These are phyloP conservation scores for Mylabris sibirica DNA, from an alignment of 2,888 invertebrate genomes.

Conservation along the genomic window DNA sequence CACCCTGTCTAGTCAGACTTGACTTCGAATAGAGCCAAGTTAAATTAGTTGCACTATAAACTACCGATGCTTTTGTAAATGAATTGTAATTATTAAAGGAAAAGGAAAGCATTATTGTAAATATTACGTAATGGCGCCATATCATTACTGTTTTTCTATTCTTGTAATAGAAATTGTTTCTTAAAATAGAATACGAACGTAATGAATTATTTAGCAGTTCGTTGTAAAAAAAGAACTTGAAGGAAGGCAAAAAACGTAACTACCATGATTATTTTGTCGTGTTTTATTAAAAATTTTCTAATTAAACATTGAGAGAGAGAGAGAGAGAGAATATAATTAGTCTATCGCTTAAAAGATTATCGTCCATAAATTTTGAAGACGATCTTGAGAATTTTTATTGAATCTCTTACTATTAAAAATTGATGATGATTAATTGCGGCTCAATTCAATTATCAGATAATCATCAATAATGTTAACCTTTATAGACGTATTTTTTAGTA, in stretches of 20 bases:
- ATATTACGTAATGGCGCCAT: slow-evolving; percentile 29
- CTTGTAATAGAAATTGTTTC: slow-evolving; percentile 21
- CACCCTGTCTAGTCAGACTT: too few species aligned
- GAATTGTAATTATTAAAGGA: neutral
- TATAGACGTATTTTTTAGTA: neutral
- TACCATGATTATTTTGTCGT: neutral
- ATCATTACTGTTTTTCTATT: slow-evolving; percentile 27
- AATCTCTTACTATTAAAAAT: neutral
- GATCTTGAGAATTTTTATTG: neutral
- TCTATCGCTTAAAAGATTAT: neutral
- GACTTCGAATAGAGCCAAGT: too few species aligned
- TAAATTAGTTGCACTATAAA: too few species aligned
- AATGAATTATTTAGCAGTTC: slow-evolving; percentile 31
- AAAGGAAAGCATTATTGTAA: slow-evolving; percentile 10
- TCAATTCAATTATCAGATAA: slow-evolving; percentile 1
- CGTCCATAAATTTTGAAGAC: neutral
- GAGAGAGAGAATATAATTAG: neutral
- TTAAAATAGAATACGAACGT: slow-evolving; percentile 29
- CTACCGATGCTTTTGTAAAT: too few species aligned
- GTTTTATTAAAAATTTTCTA: neutral
- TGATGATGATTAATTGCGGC: neutral
- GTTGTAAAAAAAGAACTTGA: slow-evolving; percentile 17
- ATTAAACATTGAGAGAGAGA: neutral
- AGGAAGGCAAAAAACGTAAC: neutral
- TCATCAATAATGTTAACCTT: neutral